These are phyloP conservation scores for Eonycteris spelaea DNA, from an alignment of 2,113 vertebrate genomes.

Conservation along the genomic window DNA sequence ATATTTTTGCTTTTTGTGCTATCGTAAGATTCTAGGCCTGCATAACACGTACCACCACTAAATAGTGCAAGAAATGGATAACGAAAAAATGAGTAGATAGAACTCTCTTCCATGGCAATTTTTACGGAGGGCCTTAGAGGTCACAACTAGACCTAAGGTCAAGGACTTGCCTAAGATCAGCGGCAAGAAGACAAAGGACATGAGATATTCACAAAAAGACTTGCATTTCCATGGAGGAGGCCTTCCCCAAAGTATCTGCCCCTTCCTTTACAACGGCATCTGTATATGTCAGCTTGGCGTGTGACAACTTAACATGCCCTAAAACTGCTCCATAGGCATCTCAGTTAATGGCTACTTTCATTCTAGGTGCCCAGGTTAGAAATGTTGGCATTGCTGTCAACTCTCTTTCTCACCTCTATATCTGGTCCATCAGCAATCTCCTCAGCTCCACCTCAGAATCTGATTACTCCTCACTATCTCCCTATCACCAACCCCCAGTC, in stretches of 20 bases:
- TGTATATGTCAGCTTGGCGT: background rate
- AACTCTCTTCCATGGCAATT: background rate
- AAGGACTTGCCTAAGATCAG: background rate
- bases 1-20: background rate
- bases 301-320: background rate
- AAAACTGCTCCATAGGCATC: background rate
- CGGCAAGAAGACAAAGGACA: background rate
- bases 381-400: background rate
- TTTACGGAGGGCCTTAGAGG: background rate
- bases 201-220: background rate
- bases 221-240: background rate
- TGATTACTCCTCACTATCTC: background rate
- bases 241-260: background rate
- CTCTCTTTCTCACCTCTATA: background rate
- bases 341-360: background rate
- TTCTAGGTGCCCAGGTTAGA: background rate
- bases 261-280: background rate
- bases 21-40: background rate
- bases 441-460: background rate
- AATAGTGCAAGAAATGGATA: background rate
- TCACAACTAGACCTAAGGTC: background rate
- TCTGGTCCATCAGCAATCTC: background rate
- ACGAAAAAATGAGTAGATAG: background rate
- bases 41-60: background rate
- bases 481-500: background rate